Evolutionary conservation across 2,797 vertebrate genomes (phyloP), one percentile per base, ranked within the genome.

Genomic region (Channallabes apus): DNA sequence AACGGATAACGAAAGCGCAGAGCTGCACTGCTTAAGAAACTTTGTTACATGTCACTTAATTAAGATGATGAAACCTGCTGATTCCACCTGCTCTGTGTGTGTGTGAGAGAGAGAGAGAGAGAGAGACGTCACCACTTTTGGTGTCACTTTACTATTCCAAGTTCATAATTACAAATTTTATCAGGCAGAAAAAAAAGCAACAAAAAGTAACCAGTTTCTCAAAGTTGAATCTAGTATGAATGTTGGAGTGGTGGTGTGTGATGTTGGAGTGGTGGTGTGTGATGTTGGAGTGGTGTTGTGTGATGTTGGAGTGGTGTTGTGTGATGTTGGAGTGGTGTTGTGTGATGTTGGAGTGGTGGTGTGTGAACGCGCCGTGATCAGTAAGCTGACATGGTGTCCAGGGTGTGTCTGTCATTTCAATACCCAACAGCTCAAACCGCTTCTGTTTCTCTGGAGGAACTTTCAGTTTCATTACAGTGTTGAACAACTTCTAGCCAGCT

Each of bases 121-220:
- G 18, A 20, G 46, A 88, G 92, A 92, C 93, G 93, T 94, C 92
- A 93, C 81, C 86, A 73, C 32, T 76, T 79, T 80, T 0, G 59
- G 8, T 82, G 82, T 27, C 46, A 82, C 73, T 84, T 86, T 85
- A 82, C 83, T 85, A 6, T 41, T 41, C 41, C 41, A 41, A 41
- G 38, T 15, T 64, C 61, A 18, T 18, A 59, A 27, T 41, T 8
- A 64, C 24, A 80, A 80, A 18, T n/a, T 65, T 80, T 51, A 27
- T 65, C 24, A 29, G 15, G 17, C 18, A 15, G 20, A 18, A n/a
- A 2, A 20, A 4, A 17, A 80, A 22, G 46, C 20, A 9, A 4
- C 4, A 11, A 12, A 22, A 51, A 20, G 12, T 46, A 2, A 17
- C 4, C 29, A 24, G 35, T 1, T 27, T 80, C 41, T 20, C 27